Conservation (phyloP, 2,113 vertebrate genomes). For the Sinocyclocheilus rhinocerous region DNA sequence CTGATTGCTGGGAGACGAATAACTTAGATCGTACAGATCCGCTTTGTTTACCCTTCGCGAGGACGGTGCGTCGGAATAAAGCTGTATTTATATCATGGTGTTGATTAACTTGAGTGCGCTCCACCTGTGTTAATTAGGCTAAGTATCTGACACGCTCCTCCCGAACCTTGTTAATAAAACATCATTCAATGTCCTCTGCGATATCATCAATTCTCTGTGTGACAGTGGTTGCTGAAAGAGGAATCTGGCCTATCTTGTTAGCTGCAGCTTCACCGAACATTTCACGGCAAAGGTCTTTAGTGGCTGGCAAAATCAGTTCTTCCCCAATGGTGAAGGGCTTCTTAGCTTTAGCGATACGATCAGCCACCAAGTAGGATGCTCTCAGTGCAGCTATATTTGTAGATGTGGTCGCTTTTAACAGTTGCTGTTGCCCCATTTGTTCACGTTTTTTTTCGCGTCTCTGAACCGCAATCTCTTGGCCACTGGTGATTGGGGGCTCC, state of each 20-base stretch:
- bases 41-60: too few relatives aligned
- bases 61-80: too few relatives aligned
- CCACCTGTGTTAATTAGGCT: too few relatives aligned
- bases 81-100: too few relatives aligned
- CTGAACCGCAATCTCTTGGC: too few relatives aligned
- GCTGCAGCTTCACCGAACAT: conserved; percentile 44
- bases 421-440: conserved; percentile 49
- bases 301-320: conserved; percentile 54
- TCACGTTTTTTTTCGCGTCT: conserved; percentile 46
- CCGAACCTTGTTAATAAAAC: too few relatives aligned
- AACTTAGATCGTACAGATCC: too few relatives aligned
- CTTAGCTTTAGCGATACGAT: conserved; percentile 48
- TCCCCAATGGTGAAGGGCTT: conserved; percentile 49
- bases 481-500: too few relatives aligned
- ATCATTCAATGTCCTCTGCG: conserved; percentile 47
- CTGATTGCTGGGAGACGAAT: too few relatives aligned
- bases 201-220: conserved; percentile 54
- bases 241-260: conserved; percentile 48
- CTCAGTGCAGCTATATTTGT: conserved; percentile 44
- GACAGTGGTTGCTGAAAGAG: conserved; percentile 52
- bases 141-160: too few relatives aligned
- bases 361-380: conserved; percentile 50
- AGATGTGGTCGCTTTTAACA: conserved; percentile 49
- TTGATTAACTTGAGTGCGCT: too few relatives aligned
- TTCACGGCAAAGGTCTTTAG: conserved; percentile 45